phyloP scores from a whole-genome alignment of 2,888 invertebrate genomes.

The Cancer borealis region DNA sequence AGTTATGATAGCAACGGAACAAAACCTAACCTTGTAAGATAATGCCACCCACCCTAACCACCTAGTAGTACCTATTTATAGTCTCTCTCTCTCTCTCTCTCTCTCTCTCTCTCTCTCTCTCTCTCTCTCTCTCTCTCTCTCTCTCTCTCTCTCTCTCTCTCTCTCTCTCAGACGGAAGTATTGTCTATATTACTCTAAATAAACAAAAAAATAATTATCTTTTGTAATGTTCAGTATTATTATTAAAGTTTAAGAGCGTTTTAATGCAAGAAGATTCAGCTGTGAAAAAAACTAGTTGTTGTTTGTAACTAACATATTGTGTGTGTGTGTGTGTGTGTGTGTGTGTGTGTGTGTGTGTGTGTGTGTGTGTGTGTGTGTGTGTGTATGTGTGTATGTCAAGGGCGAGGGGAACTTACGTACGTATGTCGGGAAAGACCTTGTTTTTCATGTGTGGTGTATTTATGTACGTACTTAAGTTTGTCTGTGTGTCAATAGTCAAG shows the following conservation, averaged over 20 bases:
- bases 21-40: too few relatives aligned
- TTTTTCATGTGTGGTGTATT: background rate
- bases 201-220: too few relatives aligned
- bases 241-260: too few relatives aligned
- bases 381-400: slow-evolving; percentile 1
- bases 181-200: too few relatives aligned
- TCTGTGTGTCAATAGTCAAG: background rate
- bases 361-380: slow-evolving; percentile 25
- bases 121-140: slow-evolving; percentile 50
- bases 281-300: too few relatives aligned
- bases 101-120: slow-evolving; percentile 49
- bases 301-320: background rate
- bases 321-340: slow-evolving; percentile 28
- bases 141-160: background rate
- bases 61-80: background rate
- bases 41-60: too few relatives aligned
- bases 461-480: background rate
- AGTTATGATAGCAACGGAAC: too few relatives aligned
- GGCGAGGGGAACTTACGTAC: background rate
- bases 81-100: slow-evolving; percentile 44
- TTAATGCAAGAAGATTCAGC: too few relatives aligned
- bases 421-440: background rate
- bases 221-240: too few relatives aligned
- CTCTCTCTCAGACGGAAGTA: too few relatives aligned
- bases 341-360: slow-evolving; percentile 37